phyloP scores from a whole-genome alignment of 2,888 invertebrate species.

The Nemapogon koenigi region DNA sequence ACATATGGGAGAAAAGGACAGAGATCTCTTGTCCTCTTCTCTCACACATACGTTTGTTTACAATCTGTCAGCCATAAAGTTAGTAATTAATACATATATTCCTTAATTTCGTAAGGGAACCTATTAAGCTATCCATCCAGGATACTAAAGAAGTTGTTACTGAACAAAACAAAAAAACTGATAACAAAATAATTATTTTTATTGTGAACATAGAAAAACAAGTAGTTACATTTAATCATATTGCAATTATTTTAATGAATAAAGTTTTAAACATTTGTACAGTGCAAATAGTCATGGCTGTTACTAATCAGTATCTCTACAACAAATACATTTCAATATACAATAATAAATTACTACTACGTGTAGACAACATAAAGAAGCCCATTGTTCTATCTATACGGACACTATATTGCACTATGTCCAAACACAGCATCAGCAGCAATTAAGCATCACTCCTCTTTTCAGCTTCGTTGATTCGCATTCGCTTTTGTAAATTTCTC shows the following conservation, averaged over 20 bases:
- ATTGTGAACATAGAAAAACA: neutral
- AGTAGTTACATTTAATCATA: neutral
- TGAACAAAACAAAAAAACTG: neutral
- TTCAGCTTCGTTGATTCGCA: slow-evolving; percentile 61
- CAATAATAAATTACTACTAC: neutral
- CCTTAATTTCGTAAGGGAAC: too few species aligned
- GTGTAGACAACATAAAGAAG: neutral
- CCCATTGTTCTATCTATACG: neutral
- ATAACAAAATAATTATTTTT: neutral
- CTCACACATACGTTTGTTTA: too few species aligned
- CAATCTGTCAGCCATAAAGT: too few species aligned
- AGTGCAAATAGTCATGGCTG: slow-evolving; percentile 4
- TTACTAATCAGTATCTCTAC: neutral
- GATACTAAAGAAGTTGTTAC: too few species aligned
- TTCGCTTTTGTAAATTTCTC: slow-evolving; percentile 66
- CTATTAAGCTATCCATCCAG: too few species aligned
- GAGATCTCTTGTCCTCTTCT: too few species aligned
- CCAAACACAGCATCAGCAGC: neutral
- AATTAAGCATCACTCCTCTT: slow-evolving; percentile 42
- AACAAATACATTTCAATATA: neutral
- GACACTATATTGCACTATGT: neutral
- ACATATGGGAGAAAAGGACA: too few species aligned
- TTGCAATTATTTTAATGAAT: neutral
- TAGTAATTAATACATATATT: too few species aligned
- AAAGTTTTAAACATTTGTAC: neutral